These are phyloP conservation scores for Harpagoxenus sublaevis DNA, from an alignment of 2,888 invertebrate species.

Conservation along the genomic window DNA sequence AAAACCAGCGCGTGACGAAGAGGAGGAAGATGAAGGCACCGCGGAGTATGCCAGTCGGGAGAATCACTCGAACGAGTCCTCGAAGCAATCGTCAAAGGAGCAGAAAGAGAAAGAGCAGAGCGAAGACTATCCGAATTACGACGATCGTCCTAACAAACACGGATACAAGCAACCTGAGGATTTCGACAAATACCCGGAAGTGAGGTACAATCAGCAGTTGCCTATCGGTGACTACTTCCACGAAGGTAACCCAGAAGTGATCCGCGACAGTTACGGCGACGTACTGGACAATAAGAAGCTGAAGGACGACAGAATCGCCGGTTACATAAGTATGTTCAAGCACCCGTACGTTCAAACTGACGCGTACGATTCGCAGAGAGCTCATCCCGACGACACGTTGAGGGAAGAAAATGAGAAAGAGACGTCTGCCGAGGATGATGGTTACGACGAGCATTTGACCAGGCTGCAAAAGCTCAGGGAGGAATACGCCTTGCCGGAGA, in stretches of 20 bases:
- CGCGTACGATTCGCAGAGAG: slow-evolving; percentile 66
- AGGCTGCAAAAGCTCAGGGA: slow-evolving; percentile 49
- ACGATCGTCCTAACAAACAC: slow-evolving; percentile 32
- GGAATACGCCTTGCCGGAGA: slow-evolving; percentile 68
- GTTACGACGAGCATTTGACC: slow-evolving; percentile 44
- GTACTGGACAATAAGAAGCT: slow-evolving; percentile 78
- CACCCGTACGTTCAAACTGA: slow-evolving; percentile 71
- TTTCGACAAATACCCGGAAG: slow-evolving; percentile 48
- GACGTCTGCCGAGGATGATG: slow-evolving; percentile 18
- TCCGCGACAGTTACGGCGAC: slow-evolving; percentile 84
- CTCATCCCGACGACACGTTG: slow-evolving; percentile 53
- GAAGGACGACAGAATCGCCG: slow-evolving; percentile 78
- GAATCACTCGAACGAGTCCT: slow-evolving; percentile 6
- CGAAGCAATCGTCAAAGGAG: slow-evolving; percentile 17
- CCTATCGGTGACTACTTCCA: slow-evolving; percentile 64
- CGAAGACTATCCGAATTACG: slow-evolving; percentile 27
- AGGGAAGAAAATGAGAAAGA: slow-evolving; percentile 15
- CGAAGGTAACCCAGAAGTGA: slow-evolving; percentile 63
- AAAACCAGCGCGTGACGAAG: slow-evolving; percentile 55
- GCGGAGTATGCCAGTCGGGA: slow-evolving; percentile 31
- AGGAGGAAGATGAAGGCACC: slow-evolving; percentile 60
- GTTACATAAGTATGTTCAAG: slow-evolving; percentile 62
- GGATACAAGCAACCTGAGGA: slow-evolving; percentile 22
- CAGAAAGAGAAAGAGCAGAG: slow-evolving; percentile 18
- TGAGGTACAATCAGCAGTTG: slow-evolving; percentile 52